phyloP scores from a whole-genome alignment of 2,888 invertebrate genomes.

The Andrena flavipes region DNA sequence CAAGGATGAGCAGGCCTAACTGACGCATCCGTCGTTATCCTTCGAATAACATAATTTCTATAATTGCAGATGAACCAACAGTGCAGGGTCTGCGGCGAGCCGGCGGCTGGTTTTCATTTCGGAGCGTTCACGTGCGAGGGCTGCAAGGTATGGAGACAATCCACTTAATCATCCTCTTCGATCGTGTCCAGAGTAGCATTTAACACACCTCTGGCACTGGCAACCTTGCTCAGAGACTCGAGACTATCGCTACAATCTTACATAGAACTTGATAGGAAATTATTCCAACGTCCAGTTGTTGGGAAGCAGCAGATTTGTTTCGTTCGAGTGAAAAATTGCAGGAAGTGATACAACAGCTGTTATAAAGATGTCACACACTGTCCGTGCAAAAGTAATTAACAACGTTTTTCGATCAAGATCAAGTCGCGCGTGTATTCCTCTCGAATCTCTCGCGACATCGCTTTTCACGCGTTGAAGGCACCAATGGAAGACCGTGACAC shows the following conservation, averaged over 20 bases:
- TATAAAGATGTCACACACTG: conserved; percentile 3
- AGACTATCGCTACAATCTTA: too few relatives aligned
- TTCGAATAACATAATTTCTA: conserved; percentile 67
- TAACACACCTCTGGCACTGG: neutral
- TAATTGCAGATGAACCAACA: conserved; percentile 84
- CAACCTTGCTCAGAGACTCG: too few relatives aligned
- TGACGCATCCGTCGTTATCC: conserved; percentile 56
- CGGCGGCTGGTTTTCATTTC: conserved; percentile 83
- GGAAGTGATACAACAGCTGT: neutral
- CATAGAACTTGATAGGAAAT: too few relatives aligned
- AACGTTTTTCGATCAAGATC: conserved; percentile 33
- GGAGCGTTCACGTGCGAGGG: conserved; percentile 84
- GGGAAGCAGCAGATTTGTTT: too few relatives aligned
- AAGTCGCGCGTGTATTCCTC: neutral
- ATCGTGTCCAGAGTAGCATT: neutral
- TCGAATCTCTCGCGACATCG: neutral
- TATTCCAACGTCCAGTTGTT: too few relatives aligned
- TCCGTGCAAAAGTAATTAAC: conserved; percentile 12
- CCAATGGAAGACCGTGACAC: neutral
- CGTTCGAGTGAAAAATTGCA: neutral
- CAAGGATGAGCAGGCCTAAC: conserved; percentile 62
- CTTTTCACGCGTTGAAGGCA: conserved; percentile 17
- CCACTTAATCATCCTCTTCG: conserved; percentile 40
- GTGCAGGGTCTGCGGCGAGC: conserved; percentile 84
- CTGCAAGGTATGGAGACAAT: conserved; percentile 80